These are phyloP conservation scores for Nyctereutes procyonoides DNA, from an alignment of 2,113 vertebrate genomes.

Conservation along the genomic window DNA sequence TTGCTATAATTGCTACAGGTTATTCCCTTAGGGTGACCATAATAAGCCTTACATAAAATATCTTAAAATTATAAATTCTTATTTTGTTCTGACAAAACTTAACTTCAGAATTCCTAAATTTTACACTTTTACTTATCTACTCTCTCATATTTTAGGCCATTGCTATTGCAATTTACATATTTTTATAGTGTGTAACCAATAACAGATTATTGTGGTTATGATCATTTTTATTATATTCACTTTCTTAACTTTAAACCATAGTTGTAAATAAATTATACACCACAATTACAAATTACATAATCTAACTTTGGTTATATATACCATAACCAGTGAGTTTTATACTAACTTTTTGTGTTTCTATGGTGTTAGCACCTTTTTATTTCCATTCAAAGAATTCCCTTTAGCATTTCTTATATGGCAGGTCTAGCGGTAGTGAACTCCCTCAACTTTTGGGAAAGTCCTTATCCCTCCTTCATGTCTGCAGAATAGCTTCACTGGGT, in stretches of 20 bases:
- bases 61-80: background rate
- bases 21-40: background rate
- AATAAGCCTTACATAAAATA: background rate
- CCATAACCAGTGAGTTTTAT: background rate
- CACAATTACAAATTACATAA: background rate
- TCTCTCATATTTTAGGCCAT: background rate
- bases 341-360: background rate
- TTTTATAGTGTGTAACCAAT: background rate
- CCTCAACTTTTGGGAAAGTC: background rate
- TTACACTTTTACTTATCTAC: background rate
- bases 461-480: background rate
- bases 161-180: background rate
- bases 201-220: background rate
- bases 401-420: background rate
- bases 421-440: background rate
- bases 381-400: background rate
- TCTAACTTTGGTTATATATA: background rate
- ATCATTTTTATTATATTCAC: background rate
- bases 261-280: background rate
- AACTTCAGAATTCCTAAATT: background rate
- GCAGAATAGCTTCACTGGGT: background rate
- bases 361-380: background rate
- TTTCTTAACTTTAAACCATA: background rate
- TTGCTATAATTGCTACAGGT: background rate
- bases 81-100: background rate